Evolutionary conservation across 2,888 invertebrate species (phyloP), one percentile per base, ranked within the genome.

Genomic region (Coenonympha arcania): DNA sequence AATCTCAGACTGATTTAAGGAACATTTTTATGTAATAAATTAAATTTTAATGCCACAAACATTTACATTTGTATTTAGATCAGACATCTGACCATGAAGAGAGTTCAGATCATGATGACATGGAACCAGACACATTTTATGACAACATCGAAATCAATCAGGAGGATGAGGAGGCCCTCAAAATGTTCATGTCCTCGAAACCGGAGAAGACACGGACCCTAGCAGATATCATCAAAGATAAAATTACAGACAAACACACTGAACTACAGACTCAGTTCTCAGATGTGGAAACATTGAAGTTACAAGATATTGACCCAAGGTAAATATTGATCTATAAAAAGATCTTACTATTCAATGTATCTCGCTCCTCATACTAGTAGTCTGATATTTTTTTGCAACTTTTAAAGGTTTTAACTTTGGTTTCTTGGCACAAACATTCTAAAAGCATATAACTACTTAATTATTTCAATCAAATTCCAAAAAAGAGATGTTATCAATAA

Each of bases 181-280:
- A 92, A 73, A 89, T 89, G 79, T 99, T 99, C 52, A 87, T 87
- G 87, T 77, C 83, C 4, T 52, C 67, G 4, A 79, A 71, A 53
- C 79, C 84, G 6, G 81, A 82, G 47, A 89, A 89, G 44, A 89
- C 90, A 19, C 82, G 92, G 50, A 95, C 95, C 1, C 77, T 99
- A 30, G 95, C 95, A 11, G 96, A 98, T 70, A 91, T 97, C 33
- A 96, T 99, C 52, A 90, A 92, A 87, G 96, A 96, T 61, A 98
- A 95, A 85, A 91, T 98, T 30, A 93, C 94, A 19, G 96, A 98
- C 66, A 98, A 96, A 71, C 92, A 95, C 65, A 95, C 95, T 0
- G 97, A 98, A 82, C 87, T 98, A 13, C 91, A 93, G 34, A 91
- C 94, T 22, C 93, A 95, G 67, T 92, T 95, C 68, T 93, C 95